Percentiles rank a stretch among this genome's conserved stretches.
Conservation (phyloP, 2,888 invertebrate genomes). For the Hermaeophaga mercurialis region DNA sequence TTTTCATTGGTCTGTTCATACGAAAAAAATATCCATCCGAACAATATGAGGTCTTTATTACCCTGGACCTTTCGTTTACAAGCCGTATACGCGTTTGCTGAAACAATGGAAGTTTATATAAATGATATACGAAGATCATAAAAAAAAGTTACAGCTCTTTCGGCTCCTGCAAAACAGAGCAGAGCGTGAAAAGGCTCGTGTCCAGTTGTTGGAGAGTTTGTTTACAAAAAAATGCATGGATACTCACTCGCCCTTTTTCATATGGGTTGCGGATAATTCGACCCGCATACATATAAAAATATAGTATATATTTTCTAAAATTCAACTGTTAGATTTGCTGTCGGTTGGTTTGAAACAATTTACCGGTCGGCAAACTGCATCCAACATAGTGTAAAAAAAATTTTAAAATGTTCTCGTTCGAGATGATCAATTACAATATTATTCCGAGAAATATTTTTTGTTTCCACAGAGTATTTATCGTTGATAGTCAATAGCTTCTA, state of each 20-base stretch:
- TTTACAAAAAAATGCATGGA: constrained; percentile 1
- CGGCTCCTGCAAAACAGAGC: constrained; percentile 19
- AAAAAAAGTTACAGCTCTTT: constrained; percentile 29
- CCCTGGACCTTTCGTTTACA: constrained; percentile 16
- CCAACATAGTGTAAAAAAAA: too few relatives aligned
- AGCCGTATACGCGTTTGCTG: constrained; percentile 10
- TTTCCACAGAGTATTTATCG: too few relatives aligned
- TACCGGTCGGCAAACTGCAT: too few relatives aligned
- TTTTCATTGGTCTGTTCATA: neutral
- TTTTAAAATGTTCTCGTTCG: too few relatives aligned
- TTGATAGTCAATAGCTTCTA: too few relatives aligned
- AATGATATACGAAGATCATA: constrained; percentile 30
- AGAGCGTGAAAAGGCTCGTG: constrained; percentile 22
- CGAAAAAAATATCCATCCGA: constrained; percentile 7
- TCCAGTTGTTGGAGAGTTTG: constrained; percentile 20
- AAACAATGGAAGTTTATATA: constrained; percentile 25
- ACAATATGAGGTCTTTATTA: constrained; percentile 12
- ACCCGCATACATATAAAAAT: too few relatives aligned
- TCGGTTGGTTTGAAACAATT: too few relatives aligned
- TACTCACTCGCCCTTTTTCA: neutral
- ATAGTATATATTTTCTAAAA: too few relatives aligned
- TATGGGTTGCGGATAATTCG: too few relatives aligned
- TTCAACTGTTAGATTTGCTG: too few relatives aligned
- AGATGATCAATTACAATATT: too few relatives aligned
- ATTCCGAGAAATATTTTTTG: too few relatives aligned